Evolutionary conservation across 2,888 invertebrate species (phyloP).

Genomic region (Blastobasis lacticolella): DNA sequence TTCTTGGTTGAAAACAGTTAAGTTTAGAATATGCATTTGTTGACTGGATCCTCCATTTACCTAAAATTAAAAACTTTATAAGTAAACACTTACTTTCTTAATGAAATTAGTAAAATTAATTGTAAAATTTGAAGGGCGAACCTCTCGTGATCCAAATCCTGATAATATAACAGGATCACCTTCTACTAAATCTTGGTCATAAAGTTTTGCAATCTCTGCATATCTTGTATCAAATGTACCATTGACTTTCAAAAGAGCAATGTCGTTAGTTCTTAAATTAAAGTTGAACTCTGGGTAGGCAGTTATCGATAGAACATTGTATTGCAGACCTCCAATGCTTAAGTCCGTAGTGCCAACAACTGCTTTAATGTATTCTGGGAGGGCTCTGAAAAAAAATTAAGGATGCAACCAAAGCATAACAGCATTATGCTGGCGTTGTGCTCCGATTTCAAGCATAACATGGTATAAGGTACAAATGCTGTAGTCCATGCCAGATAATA

Average conservation of each 20-base stretch:
- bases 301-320: slow-evolving; percentile 32
- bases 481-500: too few species aligned
- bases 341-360: slow-evolving; percentile 53
- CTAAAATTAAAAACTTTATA: slow-evolving; percentile 24
- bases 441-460: too few species aligned
- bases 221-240: slow-evolving; percentile 32
- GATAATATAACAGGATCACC: slow-evolving; percentile 41
- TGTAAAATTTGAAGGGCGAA: slow-evolving; percentile 14
- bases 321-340: slow-evolving; percentile 33
- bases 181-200: slow-evolving; percentile 29
- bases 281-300: slow-evolving; percentile 37
- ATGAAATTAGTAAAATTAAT: not conserved
- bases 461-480: too few species aligned
- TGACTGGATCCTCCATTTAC: slow-evolving; percentile 41
- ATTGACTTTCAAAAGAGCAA: slow-evolving; percentile 45
- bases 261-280: slow-evolving; percentile 39
- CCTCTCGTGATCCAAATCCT: slow-evolving; percentile 55
- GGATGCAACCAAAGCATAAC: too few species aligned
- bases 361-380: slow-evolving; percentile 40
- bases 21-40: slow-evolving; percentile 36
- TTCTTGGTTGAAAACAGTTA: slow-evolving; percentile 53
- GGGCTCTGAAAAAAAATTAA: slow-evolving; percentile 33
- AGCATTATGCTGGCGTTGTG: too few species aligned
- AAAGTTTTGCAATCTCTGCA: slow-evolving; percentile 30
- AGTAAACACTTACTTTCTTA: not conserved